Percentiles rank a stretch among this genome's conserved stretches.
phyloP scores from a whole-genome alignment of 2,797 vertebrate genomes.

The Lagocephalus sceleratus region DNA sequence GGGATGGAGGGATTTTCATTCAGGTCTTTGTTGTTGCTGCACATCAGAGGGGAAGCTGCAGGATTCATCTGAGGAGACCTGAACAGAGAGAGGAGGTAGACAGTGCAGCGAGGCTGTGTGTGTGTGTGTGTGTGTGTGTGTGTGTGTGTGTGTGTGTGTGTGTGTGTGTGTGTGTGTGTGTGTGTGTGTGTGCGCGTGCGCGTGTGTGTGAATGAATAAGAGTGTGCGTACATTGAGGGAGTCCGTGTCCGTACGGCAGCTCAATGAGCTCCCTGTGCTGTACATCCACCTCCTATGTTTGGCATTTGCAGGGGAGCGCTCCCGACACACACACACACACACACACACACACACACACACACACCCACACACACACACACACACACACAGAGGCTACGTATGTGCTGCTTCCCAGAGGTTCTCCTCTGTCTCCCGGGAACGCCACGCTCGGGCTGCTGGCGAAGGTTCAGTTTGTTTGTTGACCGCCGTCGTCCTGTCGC shows the following conservation, averaged over 20 bases:
- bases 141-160: slow-evolving; percentile 5
- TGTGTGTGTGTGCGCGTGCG: slow-evolving; percentile 16
- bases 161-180: slow-evolving; percentile 30
- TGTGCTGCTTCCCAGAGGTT: slow-evolving; percentile 35
- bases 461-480: slow-evolving; percentile 22
- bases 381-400: slow-evolving; percentile 24
- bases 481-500: too few relatives aligned
- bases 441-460: slow-evolving; percentile 41
- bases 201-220: slow-evolving; percentile 44
- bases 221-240: slow-evolving; percentile 32
- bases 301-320: slow-evolving; percentile 43
- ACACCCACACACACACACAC: slow-evolving; percentile 2
- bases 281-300: slow-evolving; percentile 48
- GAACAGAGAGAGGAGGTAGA: slow-evolving; percentile 3
- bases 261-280: slow-evolving; percentile 61
- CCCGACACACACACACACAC: neutral
- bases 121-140: neutral
- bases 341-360: slow-evolving; percentile 16
- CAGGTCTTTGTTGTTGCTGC: slow-evolving; percentile 57
- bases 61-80: slow-evolving; percentile 9
- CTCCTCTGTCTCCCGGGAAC: slow-evolving; percentile 46
- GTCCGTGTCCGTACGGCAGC: slow-evolving; percentile 37
- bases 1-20: slow-evolving; percentile 31
- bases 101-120: slow-evolving; percentile 21
- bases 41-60: slow-evolving; percentile 19